phyloP scores from a whole-genome alignment of 23 tunicate genomes.

The Ascidia mentula region DNA sequence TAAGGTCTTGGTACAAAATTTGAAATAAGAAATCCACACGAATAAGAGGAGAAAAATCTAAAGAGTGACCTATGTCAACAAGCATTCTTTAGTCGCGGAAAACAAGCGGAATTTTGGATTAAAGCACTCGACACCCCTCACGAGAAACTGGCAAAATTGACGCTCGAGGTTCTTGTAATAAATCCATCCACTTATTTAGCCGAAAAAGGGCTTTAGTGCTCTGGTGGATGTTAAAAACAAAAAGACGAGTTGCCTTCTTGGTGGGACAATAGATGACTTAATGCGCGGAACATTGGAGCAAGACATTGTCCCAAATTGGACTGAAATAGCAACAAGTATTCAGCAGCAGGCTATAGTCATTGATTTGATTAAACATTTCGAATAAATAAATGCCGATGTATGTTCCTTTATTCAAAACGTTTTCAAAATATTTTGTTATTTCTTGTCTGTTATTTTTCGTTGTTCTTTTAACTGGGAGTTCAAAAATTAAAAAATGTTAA shows the following conservation, averaged over 20 bases:
- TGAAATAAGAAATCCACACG: no score
- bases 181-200: conserved; percentile 58
- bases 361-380: no score
- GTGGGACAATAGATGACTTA: conserved; percentile 60
- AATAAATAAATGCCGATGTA: no score
- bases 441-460: no score
- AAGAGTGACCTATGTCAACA: no score
- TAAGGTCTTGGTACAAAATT: no score
- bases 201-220: conserved; percentile 58
- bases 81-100: conserved; percentile 47
- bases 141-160: conserved; percentile 45
- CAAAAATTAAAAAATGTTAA: no score
- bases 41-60: no score
- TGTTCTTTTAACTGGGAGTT: no score
- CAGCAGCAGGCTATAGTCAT: no score
- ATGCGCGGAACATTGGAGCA: conserved; percentile 70
- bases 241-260: conserved; percentile 59
- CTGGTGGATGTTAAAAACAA: conserved; percentile 49
- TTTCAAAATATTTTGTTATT: no score
- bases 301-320: conserved; percentile 40
- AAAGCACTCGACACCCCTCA: conserved; percentile 20
- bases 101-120: conserved; percentile 56
- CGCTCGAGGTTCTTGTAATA: conserved; percentile 46
- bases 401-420: no score
- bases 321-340: conserved; percentile 61